Base-by-base conservation (phyloP, 2,888 invertebrate genomes). In the Sminthurinus aureus region DNA sequence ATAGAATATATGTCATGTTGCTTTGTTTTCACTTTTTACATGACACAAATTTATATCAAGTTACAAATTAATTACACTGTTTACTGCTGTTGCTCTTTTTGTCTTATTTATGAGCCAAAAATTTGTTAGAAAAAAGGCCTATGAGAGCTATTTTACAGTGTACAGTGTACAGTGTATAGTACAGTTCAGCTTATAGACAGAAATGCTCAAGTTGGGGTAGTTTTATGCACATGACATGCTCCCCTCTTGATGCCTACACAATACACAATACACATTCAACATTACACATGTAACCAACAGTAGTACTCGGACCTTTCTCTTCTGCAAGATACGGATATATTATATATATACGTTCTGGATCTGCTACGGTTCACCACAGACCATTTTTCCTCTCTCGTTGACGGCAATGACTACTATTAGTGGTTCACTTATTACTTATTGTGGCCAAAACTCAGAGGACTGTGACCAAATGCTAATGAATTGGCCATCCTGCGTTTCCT, bases 391-490 rank as follows among this genome's bases (percentile, higher is more conserved):
- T 67, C 20, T 67, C 67, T 20, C 3, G n/a, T 15, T 20, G 20
- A 67, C 11, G 20, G 20, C n/a, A n/a, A 67, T 11, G 15, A n/a
- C n/a, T 67, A 38, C 38, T 38, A 38, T 38, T 38, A 38, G 38
- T 38, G 38, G 38, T 6, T 38, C 38, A 38, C 38, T 38, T 38
- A 38, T 38, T 38, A 38, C 20, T n/a, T 75, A 38, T 79, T 79
- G 79, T 79, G 79, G 67, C 66, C 50, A 24, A 73, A 77, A 77
- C 50, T 82, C 82, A 77, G 67, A 76, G 67, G 50, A 79, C 69
- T 82, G 82, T 82, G 82, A 82, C 77, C 82, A 78, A 82, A 82
- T 82, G 82, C 82, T 82, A 82, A 82, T 82, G 82, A 82, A 82
- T 82, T 82, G 82, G 82, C 78, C 51, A 82, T 82, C 82, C 82